Percentiles rank a stretch among this genome's conserved stretches.
Conservation (phyloP, 1,140 invertebrate genomes). For the Drosophila obscura region DNA sequence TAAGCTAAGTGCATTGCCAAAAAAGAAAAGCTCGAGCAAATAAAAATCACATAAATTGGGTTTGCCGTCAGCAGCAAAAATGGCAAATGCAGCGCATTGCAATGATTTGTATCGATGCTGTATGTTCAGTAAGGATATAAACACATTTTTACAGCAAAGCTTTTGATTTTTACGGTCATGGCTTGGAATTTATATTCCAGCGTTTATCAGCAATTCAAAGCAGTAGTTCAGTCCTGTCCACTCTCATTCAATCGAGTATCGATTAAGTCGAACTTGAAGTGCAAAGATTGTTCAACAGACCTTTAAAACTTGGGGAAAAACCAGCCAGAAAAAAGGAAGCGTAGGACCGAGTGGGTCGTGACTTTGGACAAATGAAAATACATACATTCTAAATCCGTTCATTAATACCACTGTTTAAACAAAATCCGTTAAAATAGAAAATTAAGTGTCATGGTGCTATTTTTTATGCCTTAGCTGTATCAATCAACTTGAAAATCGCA, state of each 20-base stretch:
- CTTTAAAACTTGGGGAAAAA: conserved; percentile 25
- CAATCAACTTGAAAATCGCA: conserved; percentile 21
- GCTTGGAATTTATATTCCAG: conserved; percentile 28
- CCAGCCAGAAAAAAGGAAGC: conserved; percentile 2
- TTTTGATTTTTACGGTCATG: conserved; percentile 30
- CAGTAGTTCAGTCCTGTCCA: background rate
- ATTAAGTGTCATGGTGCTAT: too few species aligned
- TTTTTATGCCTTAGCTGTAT: background rate
- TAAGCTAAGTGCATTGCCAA: conserved; percentile 33
- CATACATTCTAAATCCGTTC: conserved; percentile 10
- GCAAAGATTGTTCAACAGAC: conserved; percentile 29
- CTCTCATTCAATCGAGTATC: conserved; percentile 27
- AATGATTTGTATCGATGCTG: conserved; percentile 58
- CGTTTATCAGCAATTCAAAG: too few species aligned
- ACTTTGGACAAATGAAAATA: conserved; percentile 42
- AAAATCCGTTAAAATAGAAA: too few species aligned
- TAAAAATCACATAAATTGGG: conserved; percentile 71
- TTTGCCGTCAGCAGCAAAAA: conserved; percentile 43
- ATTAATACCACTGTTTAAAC: too few species aligned
- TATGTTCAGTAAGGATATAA: conserved; percentile 17
- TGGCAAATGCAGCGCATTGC: conserved; percentile 50
- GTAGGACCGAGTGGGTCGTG: conserved; percentile 25
- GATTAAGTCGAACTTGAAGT: conserved; percentile 41
- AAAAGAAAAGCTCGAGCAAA: conserved; percentile 44
- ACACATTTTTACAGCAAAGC: conserved; percentile 17